phyloP scores from a whole-genome alignment of 2,888 invertebrate species.

The Trachelus troglodyta region DNA sequence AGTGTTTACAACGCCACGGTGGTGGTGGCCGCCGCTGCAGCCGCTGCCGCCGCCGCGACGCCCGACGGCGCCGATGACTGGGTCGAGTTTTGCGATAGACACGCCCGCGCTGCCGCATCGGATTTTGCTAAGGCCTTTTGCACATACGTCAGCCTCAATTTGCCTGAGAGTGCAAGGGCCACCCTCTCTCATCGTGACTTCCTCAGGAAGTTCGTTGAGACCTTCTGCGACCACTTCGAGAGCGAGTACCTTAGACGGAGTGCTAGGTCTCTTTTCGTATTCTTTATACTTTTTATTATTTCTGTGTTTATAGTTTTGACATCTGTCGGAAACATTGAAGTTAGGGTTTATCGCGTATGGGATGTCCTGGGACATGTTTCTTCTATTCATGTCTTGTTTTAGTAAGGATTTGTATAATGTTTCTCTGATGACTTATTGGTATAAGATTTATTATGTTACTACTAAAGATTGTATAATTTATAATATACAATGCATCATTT shows the following conservation, averaged over 20 bases:
- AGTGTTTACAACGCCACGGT: conserved; percentile 47
- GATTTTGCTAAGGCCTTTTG: conserved; percentile 91
- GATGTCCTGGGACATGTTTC: neutral
- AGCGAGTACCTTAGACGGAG: conserved; percentile 75
- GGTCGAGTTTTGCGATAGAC: conserved; percentile 89
- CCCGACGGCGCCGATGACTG: conserved; percentile 77
- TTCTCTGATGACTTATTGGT: neutral
- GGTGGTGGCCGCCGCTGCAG: conserved; percentile 29
- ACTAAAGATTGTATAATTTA: neutral
- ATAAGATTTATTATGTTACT: neutral
- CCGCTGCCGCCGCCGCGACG: conserved; percentile 68
- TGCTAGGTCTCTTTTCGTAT: conserved; percentile 47
- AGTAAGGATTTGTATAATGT: neutral
- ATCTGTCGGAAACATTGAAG: neutral
- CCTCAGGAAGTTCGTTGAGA: conserved; percentile 84
- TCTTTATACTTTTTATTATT: neutral
- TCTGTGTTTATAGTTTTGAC: neutral
- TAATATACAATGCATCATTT: neutral
- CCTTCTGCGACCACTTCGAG: conserved; percentile 88
- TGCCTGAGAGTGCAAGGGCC: conserved; percentile 75
- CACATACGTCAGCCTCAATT: conserved; percentile 78
- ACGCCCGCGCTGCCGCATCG: conserved; percentile 85
- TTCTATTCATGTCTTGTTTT: neutral
- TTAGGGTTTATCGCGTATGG: neutral
- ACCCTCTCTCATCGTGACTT: conserved; percentile 82